Evolutionary conservation across 2,113 vertebrate genomes (phyloP), one percentile per base, ranked within the genome.

Genomic region (Eulemur macaco): DNA sequence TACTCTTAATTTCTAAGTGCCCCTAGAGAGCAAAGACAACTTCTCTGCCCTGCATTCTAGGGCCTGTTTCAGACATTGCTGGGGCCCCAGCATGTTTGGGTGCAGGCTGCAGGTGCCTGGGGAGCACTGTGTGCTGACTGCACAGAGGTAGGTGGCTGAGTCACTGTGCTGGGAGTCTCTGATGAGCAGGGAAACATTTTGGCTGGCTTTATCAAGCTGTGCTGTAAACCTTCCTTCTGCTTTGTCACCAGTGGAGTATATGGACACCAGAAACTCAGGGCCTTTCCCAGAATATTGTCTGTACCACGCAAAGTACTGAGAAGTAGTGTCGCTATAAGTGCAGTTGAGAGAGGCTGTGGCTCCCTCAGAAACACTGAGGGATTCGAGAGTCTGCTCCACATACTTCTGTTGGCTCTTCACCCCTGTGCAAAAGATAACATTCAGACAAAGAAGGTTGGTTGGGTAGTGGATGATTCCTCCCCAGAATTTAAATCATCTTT

Each of bases 111-210:
- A 93, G 86, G 77, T 91, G 93, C 1, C 25, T 14, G 31, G n/a
- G 29, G 66, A 95, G n/a, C 50, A 66, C 68, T 96, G 94, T 96
- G 97, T 13, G 4, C 60, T 94, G 66, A 20, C 50, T 66, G 93
- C 96, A 89, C 97, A 97, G 77, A 97, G 20, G 85, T 97, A 98
- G 47, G 76, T 47, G 37, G 96, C 95, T 20, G 97, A 87, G 39
- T 98, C 87, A 0, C 63, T 42, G 23, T 17, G 31, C 60, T 91
- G 71, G 6, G 80, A 71, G 13, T 63, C 73, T 56, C 10, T 76
- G 78, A 97, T 87, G 42, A 47, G 12, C 89, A 98, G 37, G 25
- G 80, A 86, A 31, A 77, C 1, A 0, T 1, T 4, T 1, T 0
- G n/a, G 6, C 64, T 66, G 42, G 13, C 17, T 73, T 0, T 86